These are phyloP conservation scores for Lysandra coridon DNA, from an alignment of 2,888 invertebrate species.

Conservation along the genomic window DNA sequence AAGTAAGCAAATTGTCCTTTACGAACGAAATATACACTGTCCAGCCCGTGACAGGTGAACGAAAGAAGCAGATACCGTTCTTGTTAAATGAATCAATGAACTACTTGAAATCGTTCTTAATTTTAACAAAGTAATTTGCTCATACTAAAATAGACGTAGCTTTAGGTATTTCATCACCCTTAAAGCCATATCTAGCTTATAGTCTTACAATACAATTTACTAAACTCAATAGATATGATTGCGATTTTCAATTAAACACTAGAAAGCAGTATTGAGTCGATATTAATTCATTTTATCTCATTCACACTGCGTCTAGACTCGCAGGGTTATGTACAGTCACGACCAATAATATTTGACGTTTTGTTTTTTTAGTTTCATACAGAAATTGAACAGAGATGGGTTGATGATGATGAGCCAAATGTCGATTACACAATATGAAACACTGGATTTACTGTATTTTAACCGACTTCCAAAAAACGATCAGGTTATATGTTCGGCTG, in stretches of 20 bases:
- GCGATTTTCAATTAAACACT: conserved; percentile 51
- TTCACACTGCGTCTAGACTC: conserved; percentile 70
- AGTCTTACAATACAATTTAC: neutral
- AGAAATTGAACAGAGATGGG: too few species aligned
- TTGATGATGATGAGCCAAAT: too few species aligned
- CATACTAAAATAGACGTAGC: too few species aligned
- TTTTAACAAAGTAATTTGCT: too few species aligned
- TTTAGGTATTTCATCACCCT: too few species aligned
- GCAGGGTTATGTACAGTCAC: conserved; percentile 40
- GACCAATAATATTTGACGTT: neutral
- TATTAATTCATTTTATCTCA: conserved; percentile 65
- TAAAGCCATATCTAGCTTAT: neutral
- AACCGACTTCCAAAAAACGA: too few species aligned
- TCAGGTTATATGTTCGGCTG: too few species aligned
- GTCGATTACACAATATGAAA: too few species aligned
- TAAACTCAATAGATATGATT: conserved; percentile 42
- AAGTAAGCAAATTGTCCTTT: neutral
- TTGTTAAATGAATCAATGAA: neutral
- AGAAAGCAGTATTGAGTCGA: conserved; percentile 53
- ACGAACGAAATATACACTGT: neutral
- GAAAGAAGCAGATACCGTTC: neutral
- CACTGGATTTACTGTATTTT: too few species aligned
- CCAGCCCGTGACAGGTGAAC: neutral
- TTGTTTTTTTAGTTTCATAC: too few species aligned
- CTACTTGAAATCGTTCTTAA: neutral